phyloP scores from a whole-genome alignment of 2,113 vertebrate species.

The Steatornis caripensis region DNA sequence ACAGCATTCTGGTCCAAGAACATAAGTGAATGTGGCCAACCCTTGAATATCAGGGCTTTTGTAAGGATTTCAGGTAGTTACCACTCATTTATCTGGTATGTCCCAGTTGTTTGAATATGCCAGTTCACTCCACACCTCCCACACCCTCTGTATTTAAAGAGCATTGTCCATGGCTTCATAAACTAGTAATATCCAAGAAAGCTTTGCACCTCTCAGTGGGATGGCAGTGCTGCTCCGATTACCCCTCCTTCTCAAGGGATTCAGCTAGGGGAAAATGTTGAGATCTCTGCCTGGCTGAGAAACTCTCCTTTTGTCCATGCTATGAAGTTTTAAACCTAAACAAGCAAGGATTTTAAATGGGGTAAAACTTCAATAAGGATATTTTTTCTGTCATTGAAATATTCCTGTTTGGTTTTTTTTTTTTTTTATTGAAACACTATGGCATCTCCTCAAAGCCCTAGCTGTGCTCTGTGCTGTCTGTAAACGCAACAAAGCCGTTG shows the following conservation, averaged over 20 bases:
- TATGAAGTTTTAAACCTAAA: neutral
- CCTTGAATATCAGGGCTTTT: neutral
- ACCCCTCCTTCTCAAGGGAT: neutral
- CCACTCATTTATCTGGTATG: neutral
- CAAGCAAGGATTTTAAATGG: neutral
- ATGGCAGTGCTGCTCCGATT: neutral
- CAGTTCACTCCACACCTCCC: neutral
- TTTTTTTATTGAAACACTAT: neutral
- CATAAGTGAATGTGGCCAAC: neutral
- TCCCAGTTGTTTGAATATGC: neutral
- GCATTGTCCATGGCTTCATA: neutral
- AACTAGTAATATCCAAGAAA: neutral
- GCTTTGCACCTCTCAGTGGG: neutral
- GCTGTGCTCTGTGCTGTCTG: neutral
- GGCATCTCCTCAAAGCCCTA: neutral
- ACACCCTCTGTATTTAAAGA: neutral
- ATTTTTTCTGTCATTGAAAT: neutral
- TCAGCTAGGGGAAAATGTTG: neutral
- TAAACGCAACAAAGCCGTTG: conserved; percentile 4
- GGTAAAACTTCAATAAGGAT: neutral
- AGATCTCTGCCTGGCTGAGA: neutral
- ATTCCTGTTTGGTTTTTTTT: too few species aligned
- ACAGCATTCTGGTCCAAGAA: neutral
- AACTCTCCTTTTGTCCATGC: neutral
- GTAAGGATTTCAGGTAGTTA: neutral